Percentiles rank a stretch among this genome's conserved stretches.
Evolutionary conservation across 1,140 invertebrate genomes (phyloP).

Genomic region (Aphaenogaster rudis): DNA sequence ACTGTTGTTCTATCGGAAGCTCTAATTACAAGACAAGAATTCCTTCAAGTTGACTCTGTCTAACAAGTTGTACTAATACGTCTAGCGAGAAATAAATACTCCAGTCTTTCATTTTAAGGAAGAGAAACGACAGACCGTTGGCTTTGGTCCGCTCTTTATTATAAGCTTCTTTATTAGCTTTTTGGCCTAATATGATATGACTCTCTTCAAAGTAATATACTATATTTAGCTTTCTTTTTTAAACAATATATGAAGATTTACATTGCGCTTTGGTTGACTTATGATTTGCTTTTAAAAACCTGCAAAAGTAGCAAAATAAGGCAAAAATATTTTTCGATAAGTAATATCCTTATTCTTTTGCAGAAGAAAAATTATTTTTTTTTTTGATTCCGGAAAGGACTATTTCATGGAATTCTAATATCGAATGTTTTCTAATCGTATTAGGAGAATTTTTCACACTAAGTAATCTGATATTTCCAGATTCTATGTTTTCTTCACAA

Average conservation of each 20-base stretch:
- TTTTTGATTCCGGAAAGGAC: not conserved
- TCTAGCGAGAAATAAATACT: slow-evolving; percentile 67
- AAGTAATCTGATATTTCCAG: slow-evolving; percentile 5
- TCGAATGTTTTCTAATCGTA: not conserved
- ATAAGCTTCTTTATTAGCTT: not conserved
- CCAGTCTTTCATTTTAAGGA: slow-evolving; percentile 50
- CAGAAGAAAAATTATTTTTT: not conserved
- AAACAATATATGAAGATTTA: slow-evolving; percentile 27
- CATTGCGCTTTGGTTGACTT: slow-evolving; percentile 31
- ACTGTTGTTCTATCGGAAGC: slow-evolving; percentile 66
- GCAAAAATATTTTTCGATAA: not conserved
- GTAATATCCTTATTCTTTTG: not conserved
- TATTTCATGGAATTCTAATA: not conserved
- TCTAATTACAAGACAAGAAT: slow-evolving; percentile 65
- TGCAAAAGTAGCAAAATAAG: not conserved
- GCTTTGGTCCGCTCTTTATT: slow-evolving; percentile 14
- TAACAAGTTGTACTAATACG: slow-evolving; percentile 32
- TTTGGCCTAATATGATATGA: slow-evolving; percentile 15
- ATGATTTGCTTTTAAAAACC: slow-evolving; percentile 3
- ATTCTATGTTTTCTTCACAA: not conserved
- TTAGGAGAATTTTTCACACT: not conserved
- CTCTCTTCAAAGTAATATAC: slow-evolving; percentile 7
- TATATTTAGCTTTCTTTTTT: not conserved
- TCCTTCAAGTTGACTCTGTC: slow-evolving; percentile 46
- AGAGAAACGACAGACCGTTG: slow-evolving; percentile 48